phyloP scores from a whole-genome alignment of 2,888 invertebrate species.

The Agrochola macilenta region DNA sequence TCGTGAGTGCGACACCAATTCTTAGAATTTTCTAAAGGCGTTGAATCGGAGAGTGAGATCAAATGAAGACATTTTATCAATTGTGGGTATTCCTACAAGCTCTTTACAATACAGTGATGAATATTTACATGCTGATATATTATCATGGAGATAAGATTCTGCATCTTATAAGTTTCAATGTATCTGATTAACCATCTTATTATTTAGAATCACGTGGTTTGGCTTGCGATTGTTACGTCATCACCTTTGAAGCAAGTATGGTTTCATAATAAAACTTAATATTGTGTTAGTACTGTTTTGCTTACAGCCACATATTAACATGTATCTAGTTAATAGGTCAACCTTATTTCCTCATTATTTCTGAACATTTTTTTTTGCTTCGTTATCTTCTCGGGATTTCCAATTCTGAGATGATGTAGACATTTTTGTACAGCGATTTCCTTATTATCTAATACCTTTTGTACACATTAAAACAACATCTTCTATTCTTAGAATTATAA shows the following conservation, averaged over 20 bases:
- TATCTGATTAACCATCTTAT: conserved; percentile 3
- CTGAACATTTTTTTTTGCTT: neutral
- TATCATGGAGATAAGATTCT: conserved; percentile 16
- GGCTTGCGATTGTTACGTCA: neutral
- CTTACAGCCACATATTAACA: neutral
- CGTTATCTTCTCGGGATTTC: conserved; percentile 1
- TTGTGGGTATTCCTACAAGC: neutral
- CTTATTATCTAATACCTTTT: neutral
- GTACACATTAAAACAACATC: too few relatives aligned
- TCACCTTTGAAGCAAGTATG: neutral
- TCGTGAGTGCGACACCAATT: neutral
- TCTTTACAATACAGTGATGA: neutral
- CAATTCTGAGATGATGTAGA: conserved; percentile 9
- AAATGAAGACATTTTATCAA: neutral
- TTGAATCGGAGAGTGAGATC: neutral
- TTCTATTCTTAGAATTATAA: neutral
- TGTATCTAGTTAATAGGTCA: neutral
- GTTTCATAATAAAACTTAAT: neutral
- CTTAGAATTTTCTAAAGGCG: neutral
- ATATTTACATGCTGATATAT: conserved; percentile 5
- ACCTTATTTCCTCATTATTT: conserved; percentile 2
- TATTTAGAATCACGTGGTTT: neutral
- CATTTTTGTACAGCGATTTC: neutral
- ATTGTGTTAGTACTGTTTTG: neutral
- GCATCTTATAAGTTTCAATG: neutral